Base-by-base conservation (phyloP, 2,797 vertebrate species). In the Tokudaia tokunoshimensis region DNA sequence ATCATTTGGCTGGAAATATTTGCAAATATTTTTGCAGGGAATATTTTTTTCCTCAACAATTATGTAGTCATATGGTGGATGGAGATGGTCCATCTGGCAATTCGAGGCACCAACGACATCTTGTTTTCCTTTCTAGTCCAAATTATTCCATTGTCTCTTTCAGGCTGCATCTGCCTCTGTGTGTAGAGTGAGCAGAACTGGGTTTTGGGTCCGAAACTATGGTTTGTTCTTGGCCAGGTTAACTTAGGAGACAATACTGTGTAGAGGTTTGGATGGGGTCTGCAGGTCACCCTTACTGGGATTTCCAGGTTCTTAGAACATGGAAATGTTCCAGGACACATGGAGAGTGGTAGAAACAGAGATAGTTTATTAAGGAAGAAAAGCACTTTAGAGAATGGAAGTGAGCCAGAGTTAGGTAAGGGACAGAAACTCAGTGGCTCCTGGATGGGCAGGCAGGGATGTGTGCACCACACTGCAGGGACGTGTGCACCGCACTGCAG, bases 1-100 rank as follows among this genome's bases (percentile, higher is more conserved):
- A 90, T 94, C n/a, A 75, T 92, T 93, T 95, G 61, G 74, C 72
- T 94, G 78, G 84, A n/a, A 91, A 89, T 93, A 84, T 87, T 95
- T 95, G 91, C 85, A 93, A 90, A 95, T 95, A 90, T 96, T 92
- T 79, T 59, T 41, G 50, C 47, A 37, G 63, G 76, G 65, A 67
- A 47, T 85, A 47, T 72, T 92, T 95, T 95, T 91, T 52, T 41
- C 6, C 34, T 67, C 59, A 95, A 41, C 55, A 37, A 3, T 97
- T 75, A 55, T 17, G 31, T 52, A 96, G 92, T 10, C 82, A 79
- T 89, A 82, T 85, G 90, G 57, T 94, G 72, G 61, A 34, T 80
- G 44, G 67, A 57, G 81, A 65, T 0, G 17, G n/a, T 79, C 96
- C 81, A 86, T 86, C 94, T 94, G 92, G 90, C n/a, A 85, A 88